Base-by-base conservation (phyloP, 2,888 invertebrate genomes). In the Hermaeophaga mercurialis region DNA sequence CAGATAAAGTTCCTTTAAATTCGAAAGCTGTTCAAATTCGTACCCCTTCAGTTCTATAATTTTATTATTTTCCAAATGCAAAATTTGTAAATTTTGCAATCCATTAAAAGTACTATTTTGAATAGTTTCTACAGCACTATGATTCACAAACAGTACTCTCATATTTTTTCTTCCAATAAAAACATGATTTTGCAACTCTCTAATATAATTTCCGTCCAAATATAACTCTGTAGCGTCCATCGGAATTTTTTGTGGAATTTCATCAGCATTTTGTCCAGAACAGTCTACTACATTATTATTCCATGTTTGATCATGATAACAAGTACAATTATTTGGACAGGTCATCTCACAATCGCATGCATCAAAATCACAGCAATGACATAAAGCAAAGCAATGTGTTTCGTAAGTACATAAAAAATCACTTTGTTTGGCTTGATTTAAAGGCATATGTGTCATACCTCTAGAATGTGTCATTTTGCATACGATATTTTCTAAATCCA, bases 311-410 rank as follows among this genome's bases (percentile, higher is more conserved):
- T 96, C 96, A 77, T 94, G 94, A 80, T 93, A 96, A 78, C 96
- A 96, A 66, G 90, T 89, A 80, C 96, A 96, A 72, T 93, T 93
- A 69, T 87, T 85, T 24, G 96, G 96, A 74, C 96, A 96, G 62
- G 91, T 94, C 91, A 95, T 94, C 81, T 96, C 94, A 80, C 96
- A 96, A 79, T 96, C 96, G 79, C 96, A 96, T 60, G 92, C 92
- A 75, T 94, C 94, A 75, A 93, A 96, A 75, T 95, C 95, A 79
- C 96, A 96, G 79, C 96, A 96, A 76, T 94, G 93, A 79, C 96
- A 96, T 46, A 93, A 84, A 33, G 94, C 91, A 78, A 95, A 95
- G 80, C 96, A 96, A 79, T 95, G 94, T 49, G 90, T 88, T 74
- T 91, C 90, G 81, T 96, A 96, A 70, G 88, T 89, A 80, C 95